phyloP scores from a whole-genome alignment of 2,888 invertebrate genomes.

The Cryptus armator region DNA sequence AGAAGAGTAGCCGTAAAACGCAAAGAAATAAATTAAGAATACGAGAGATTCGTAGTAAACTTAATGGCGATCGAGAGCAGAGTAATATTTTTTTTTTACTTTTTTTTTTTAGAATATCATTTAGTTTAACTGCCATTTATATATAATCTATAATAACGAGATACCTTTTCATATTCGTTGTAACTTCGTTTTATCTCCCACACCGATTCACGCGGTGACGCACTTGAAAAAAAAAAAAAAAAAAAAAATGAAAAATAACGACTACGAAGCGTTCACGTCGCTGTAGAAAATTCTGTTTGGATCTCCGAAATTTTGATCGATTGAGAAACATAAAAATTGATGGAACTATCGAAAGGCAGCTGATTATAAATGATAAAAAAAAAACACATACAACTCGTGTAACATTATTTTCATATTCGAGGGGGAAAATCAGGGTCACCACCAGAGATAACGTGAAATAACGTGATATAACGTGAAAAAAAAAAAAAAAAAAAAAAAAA shows the following conservation, averaged over 20 bases:
- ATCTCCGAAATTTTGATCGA: neutral
- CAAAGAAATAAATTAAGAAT: conserved; percentile 39
- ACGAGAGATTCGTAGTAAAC: conserved; percentile 40
- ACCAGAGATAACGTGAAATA: conserved; percentile 58
- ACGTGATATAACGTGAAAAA: conserved; percentile 23
- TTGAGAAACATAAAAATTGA: neutral
- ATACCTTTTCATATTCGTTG: conserved; percentile 27
- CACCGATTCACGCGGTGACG: conserved; percentile 29
- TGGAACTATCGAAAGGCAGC: conserved; percentile 42
- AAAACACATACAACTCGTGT: conserved; percentile 40
- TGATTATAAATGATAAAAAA: conserved; percentile 27
- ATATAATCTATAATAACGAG: neutral
- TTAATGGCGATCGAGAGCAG: conserved; percentile 22
- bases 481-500: conserved; percentile 31
- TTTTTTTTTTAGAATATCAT: conserved; percentile 22
- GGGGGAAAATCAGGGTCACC: conserved; percentile 77
- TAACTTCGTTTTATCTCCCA: conserved; percentile 4
- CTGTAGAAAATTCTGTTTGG: neutral
- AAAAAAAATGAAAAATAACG: neutral
- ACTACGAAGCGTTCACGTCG: neutral
- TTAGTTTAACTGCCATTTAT: conserved; percentile 56
- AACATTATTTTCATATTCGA: conserved; percentile 76
- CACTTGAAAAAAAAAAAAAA: neutral
- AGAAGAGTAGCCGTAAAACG: conserved; percentile 56
- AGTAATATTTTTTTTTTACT: conserved; percentile 2